These are phyloP conservation scores for Enteromius paludinosus DNA, from an alignment of 2,797 vertebrate species.

Conservation along the genomic window DNA sequence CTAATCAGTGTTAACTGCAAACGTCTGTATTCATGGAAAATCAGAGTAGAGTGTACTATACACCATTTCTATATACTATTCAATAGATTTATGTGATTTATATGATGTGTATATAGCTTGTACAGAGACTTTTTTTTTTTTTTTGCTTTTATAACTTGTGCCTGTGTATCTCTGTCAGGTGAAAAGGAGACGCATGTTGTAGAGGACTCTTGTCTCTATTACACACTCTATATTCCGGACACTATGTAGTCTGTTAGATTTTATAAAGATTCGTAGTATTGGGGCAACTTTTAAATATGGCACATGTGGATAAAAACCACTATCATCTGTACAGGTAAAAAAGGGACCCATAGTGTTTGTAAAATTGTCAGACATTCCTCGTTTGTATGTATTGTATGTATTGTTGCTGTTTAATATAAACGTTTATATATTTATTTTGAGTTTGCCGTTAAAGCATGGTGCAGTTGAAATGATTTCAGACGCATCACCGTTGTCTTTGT, in stretches of 20 bases:
- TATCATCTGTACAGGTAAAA: conserved; percentile 83
- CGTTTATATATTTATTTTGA: conserved; percentile 99
- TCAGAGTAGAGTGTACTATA: conserved; percentile 87
- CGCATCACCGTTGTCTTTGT: conserved; percentile 91
- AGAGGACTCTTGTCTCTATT: conserved; percentile 97
- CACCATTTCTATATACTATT: conserved; percentile 77
- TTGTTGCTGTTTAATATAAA: conserved; percentile 99
- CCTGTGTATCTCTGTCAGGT: conserved; percentile 91
- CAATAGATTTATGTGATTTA: conserved; percentile 81
- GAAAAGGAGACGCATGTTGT: conserved; percentile 89
- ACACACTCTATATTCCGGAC: conserved; percentile 98
- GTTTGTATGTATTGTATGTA: conserved; percentile 99
- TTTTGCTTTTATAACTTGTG: conserved; percentile 90
- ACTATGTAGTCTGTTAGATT: conserved; percentile 99
- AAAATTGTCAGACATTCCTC: conserved; percentile 97
- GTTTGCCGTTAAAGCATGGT: conserved; percentile 98
- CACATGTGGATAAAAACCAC: conserved; percentile 80
- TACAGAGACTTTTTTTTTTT: conserved; percentile 82
- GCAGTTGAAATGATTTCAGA: conserved; percentile 88
- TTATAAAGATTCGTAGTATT: conserved; percentile 99
- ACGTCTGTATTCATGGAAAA: conserved; percentile 84
- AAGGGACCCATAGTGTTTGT: conserved; percentile 96
- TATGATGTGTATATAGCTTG: conserved; percentile 90
- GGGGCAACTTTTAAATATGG: conserved; percentile 94
- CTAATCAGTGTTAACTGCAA: conserved; percentile 78